Base-by-base conservation (phyloP, 1,140 invertebrate species). In the Anastatus disparis region DNA sequence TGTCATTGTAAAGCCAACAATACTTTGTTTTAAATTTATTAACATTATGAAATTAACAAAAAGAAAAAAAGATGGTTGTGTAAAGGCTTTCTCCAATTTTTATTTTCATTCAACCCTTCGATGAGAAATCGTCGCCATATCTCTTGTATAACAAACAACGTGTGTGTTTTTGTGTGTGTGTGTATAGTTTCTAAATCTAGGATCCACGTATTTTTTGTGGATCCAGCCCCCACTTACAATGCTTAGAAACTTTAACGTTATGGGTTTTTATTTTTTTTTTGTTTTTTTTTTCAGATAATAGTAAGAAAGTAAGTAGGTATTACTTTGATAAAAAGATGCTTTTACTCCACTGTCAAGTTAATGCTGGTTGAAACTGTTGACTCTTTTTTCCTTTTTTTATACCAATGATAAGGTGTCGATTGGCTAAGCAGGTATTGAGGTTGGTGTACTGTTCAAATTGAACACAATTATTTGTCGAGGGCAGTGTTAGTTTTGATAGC, bases 401-500 rank as follows among this genome's bases (percentile, higher is more conserved):
- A 84, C 79, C 81, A 84, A 83, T 82, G 77, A 79, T 80, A 78
- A 81, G 79, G 74, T 84, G 80, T 84, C 76, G 79, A 83, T 84
- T 83, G 81, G 82, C 79, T 82, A 83, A 85, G 79, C 80, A 82
- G 78, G 75, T 83, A 75, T 75, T 77, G 74, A 79, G 77, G 78
- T 81, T 81, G 74, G 73, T 83, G 76, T 79, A 74, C 75, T 76
- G 79, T 79, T 80, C 70, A 68, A 78, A 81, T 75, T 81, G 81
- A 86, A 85, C 84, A 85, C 82, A 82, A 87, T 93, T 94, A 95
- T 93, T 95, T 96, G 87, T 96, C 94, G 79, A 94, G 89, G 87
- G 93, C 93, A 85, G 93, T 95, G 88, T 96, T 96, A 88, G 92
- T 93, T 90, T 96, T 96, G 81, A 94, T 93, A 85, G 95, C 94